Evolutionary conservation across 2,888 invertebrate species (phyloP).

Genomic region (Cheilosia pagana): DNA sequence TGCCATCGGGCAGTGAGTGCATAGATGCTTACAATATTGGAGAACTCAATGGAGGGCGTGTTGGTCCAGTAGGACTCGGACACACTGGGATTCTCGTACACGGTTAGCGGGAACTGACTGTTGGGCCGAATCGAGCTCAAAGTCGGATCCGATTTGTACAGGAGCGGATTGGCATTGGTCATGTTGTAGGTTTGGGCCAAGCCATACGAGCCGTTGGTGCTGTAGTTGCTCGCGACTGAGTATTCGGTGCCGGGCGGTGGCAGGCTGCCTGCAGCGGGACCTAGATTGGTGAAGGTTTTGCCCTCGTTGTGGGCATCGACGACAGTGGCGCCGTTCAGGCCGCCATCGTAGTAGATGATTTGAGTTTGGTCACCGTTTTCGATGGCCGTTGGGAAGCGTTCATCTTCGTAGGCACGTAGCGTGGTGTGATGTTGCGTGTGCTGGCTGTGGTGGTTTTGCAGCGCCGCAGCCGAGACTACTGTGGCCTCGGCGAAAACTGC

Average conservation of each 20-base stretch:
- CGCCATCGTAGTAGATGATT: constrained; percentile 79
- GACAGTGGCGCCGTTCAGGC: constrained; percentile 74
- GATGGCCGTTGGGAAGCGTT: constrained; percentile 75
- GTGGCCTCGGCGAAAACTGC: constrained; percentile 77
- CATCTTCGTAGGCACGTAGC: constrained; percentile 77
- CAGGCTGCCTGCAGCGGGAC: constrained; percentile 76
- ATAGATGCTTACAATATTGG: constrained; percentile 77
- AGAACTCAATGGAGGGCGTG: constrained; percentile 78
- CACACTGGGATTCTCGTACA: constrained; percentile 79
- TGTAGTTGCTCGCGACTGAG: constrained; percentile 77
- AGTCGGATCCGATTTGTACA: constrained; percentile 82
- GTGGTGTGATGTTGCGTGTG: constrained; percentile 59
- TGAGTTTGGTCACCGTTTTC: constrained; percentile 78
- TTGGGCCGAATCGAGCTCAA: constrained; percentile 79
- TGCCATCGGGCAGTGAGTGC: background rate
- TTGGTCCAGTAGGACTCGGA: constrained; percentile 79
- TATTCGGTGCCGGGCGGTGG: constrained; percentile 75
- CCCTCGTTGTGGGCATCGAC: constrained; percentile 80
- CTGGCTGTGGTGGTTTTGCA: constrained; percentile 73
- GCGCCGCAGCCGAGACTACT: constrained; percentile 78
- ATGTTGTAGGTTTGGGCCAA: constrained; percentile 80
- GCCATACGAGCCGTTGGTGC: constrained; percentile 78
- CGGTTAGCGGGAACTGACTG: constrained; percentile 79
- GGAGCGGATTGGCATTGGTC: constrained; percentile 77
- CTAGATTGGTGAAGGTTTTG: constrained; percentile 82